Evolutionary conservation across 2,888 invertebrate species (phyloP).

Genomic region (Mesorhabditis spiculigera): DNA sequence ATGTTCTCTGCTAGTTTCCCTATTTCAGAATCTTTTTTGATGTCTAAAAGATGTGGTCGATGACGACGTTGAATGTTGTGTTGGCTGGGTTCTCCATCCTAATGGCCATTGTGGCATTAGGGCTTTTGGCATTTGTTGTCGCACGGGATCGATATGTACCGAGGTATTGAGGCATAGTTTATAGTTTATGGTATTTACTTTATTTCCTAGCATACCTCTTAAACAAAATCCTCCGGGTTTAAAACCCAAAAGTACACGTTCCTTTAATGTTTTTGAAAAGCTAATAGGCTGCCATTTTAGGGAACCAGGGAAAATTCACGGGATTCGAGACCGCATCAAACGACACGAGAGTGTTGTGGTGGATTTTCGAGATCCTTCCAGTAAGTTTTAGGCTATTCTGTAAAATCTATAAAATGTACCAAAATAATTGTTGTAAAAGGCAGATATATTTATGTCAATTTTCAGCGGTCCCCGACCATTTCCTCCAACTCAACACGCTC

Average conservation of each 20-base stretch:
- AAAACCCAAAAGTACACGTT: too few relatives aligned
- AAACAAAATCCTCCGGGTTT: too few relatives aligned
- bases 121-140: slow-evolving; percentile 24
- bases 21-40: too few relatives aligned
- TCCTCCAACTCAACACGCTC: slow-evolving; percentile 22
- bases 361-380: slow-evolving; percentile 21
- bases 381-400: slow-evolving; percentile 10
- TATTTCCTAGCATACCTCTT: too few relatives aligned
- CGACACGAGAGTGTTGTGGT: slow-evolving; percentile 21
- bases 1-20: too few relatives aligned
- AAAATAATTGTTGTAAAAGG: not conserved
- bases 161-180: not conserved
- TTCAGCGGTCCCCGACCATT: slow-evolving; percentile 24
- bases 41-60: slow-evolving; percentile 16
- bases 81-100: slow-evolving; percentile 27
- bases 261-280: too few relatives aligned
- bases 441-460: not conserved
- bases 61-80: slow-evolving; percentile 20
- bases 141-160: slow-evolving; percentile 7
- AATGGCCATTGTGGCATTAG: slow-evolving; percentile 24
- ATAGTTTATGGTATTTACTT: too few relatives aligned
- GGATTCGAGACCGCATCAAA: slow-evolving; percentile 17
- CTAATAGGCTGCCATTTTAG: not conserved
- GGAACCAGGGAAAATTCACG: slow-evolving; percentile 3
- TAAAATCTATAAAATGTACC: not conserved